phyloP scores from a whole-genome alignment of 2,113 vertebrate species.

The Mirounga angustirostris region DNA sequence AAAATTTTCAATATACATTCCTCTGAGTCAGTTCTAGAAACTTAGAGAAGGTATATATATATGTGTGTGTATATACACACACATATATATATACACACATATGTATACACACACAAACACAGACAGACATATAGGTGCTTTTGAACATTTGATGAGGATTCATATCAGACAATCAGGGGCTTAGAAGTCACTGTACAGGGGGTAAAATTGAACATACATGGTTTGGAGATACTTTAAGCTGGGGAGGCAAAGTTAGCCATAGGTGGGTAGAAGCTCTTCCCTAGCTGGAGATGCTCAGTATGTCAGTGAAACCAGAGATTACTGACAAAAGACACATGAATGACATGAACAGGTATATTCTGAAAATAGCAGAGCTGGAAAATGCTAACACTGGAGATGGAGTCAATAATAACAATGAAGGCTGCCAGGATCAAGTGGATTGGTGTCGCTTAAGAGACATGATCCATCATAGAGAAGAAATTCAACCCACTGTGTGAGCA shows the following conservation, averaged over 20 bases:
- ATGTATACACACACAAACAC: background rate
- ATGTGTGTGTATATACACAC: too few relatives aligned
- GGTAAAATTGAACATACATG: slow-evolving; percentile 36
- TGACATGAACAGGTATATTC: slow-evolving; percentile 46
- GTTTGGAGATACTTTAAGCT: background rate
- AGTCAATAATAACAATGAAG: slow-evolving; percentile 75
- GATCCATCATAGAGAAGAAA: slow-evolving; percentile 52
- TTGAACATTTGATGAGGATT: slow-evolving; percentile 72
- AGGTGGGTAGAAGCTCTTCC: background rate
- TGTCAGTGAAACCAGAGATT: slow-evolving; percentile 39
- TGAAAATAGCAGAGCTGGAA: slow-evolving; percentile 59
- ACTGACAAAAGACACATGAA: slow-evolving; percentile 50
- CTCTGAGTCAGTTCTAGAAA: slow-evolving; percentile 1
- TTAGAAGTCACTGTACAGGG: slow-evolving; percentile 54
- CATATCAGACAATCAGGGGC: slow-evolving; percentile 65
- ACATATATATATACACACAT: background rate
- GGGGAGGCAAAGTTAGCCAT: background rate
- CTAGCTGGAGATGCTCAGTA: background rate
- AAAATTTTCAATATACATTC: background rate
- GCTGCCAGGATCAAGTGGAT: slow-evolving; percentile 64
- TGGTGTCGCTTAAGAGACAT: background rate
- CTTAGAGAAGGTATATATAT: background rate
- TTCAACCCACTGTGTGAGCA: slow-evolving; percentile 33
- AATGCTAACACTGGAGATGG: slow-evolving; percentile 55
- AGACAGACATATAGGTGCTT: background rate